These are phyloP conservation scores for Proctacanthus coquilletti DNA, from an alignment of 1,140 invertebrate genomes.

Conservation along the genomic window DNA sequence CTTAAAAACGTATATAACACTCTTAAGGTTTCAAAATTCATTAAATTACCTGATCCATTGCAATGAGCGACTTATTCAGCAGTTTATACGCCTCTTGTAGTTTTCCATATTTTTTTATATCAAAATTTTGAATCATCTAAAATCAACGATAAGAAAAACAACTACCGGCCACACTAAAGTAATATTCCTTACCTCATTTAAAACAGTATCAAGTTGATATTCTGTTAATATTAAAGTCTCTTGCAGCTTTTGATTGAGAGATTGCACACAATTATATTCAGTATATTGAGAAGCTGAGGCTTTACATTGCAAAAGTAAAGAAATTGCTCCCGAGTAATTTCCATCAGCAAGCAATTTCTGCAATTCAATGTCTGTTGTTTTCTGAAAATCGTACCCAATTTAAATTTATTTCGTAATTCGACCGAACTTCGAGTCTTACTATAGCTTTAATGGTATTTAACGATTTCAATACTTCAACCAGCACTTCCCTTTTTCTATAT, in stretches of 20 bases:
- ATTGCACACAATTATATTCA: conserved; percentile 74
- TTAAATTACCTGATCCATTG: conserved; percentile 77
- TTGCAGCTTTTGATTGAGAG: conserved; percentile 71
- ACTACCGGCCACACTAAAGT: conserved; percentile 2
- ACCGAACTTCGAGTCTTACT: too few species aligned
- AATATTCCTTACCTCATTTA: conserved; percentile 52
- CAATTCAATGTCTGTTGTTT: conserved; percentile 69
- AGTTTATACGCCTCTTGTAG: conserved; percentile 73
- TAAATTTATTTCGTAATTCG: too few species aligned
- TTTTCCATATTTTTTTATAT: conserved; percentile 54
- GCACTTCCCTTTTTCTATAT: conserved; percentile 68
- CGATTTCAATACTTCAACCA: conserved; percentile 59
- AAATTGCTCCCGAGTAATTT: conserved; percentile 80
- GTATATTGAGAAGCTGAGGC: conserved; percentile 64
- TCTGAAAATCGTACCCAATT: too few species aligned
- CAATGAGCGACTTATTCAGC: conserved; percentile 72
- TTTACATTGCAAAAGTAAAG: conserved; percentile 73
- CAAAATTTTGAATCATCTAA: conserved; percentile 55
- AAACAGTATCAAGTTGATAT: conserved; percentile 74
- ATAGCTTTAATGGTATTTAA: conserved; percentile 69
- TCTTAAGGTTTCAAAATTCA: conserved; percentile 25
- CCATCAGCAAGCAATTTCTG: conserved; percentile 65
- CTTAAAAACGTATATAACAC: too few species aligned
- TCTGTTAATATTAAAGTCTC: conserved; percentile 85
- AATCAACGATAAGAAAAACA: conserved; percentile 8